Percentiles rank a stretch among this genome's conserved stretches.
Conservation (phyloP, 2,797 vertebrate genomes). For the Masticophis lateralis region DNA sequence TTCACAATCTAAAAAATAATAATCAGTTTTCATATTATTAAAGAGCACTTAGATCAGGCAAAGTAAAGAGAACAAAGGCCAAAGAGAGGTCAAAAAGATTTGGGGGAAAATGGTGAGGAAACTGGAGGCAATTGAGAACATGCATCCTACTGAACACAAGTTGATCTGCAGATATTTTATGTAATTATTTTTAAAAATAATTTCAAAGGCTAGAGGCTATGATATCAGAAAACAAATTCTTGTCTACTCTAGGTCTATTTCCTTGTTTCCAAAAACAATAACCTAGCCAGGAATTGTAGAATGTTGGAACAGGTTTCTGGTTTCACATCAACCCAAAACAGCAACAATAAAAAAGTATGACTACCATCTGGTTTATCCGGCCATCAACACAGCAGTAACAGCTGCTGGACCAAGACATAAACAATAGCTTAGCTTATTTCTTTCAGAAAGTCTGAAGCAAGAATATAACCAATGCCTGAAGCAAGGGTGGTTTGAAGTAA, state of each 20-base stretch:
- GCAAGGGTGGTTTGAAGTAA: not conserved
- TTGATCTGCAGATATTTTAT: not conserved
- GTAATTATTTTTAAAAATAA: not conserved
- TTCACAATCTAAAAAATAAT: slow-evolving; percentile 77
- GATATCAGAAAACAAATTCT: not conserved
- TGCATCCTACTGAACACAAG: not conserved
- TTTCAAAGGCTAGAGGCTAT: not conserved
- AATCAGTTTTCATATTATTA: slow-evolving; percentile 21
- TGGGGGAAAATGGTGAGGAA: too few relatives aligned
- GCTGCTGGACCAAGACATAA: not conserved
- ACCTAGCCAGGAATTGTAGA: not conserved
- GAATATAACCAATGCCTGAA: not conserved
- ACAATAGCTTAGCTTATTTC: not conserved
- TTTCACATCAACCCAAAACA: not conserved
- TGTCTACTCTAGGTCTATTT: not conserved
- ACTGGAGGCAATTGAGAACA: not conserved
- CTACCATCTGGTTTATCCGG: not conserved
- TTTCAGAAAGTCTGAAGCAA: not conserved
- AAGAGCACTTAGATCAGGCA: not conserved
- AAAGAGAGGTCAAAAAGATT: not conserved
- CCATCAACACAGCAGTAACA: not conserved
- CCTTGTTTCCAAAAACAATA: not conserved
- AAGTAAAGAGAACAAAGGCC: not conserved
- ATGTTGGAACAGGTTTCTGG: not conserved
- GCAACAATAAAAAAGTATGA: not conserved